These are phyloP conservation scores for Bombus breviceps DNA, from an alignment of 1,140 invertebrate species.

Conservation along the genomic window DNA sequence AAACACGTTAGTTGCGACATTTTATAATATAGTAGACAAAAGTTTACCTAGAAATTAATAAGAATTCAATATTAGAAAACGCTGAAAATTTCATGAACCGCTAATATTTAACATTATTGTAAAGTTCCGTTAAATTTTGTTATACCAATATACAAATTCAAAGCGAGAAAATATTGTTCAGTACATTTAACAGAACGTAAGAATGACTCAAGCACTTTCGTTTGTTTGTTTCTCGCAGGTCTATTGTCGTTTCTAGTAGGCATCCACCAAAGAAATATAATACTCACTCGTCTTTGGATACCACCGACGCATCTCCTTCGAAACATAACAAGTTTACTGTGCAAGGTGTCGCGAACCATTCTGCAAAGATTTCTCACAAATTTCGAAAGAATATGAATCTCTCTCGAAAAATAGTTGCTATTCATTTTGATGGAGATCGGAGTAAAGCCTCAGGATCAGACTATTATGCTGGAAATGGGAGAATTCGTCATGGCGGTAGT, in stretches of 20 bases:
- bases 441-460: slow-evolving; percentile 64
- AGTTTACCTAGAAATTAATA: background rate
- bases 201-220: background rate
- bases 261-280: slow-evolving; percentile 65
- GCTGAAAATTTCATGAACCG: background rate
- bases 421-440: slow-evolving; percentile 76
- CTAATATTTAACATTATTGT: background rate
- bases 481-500: slow-evolving; percentile 79
- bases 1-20: slow-evolving; percentile 12
- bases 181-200: background rate
- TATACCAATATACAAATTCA: background rate
- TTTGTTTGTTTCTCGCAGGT: slow-evolving; percentile 14
- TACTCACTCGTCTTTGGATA: slow-evolving; percentile 1
- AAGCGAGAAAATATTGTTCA: background rate
- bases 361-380: background rate
- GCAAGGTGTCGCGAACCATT: background rate
- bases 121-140: background rate
- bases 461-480: slow-evolving; percentile 81
- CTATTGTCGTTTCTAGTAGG: background rate
- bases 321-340: background rate
- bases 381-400: slow-evolving; percentile 59
- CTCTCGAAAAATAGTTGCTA: slow-evolving; percentile 69
- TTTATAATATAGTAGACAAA: background rate
- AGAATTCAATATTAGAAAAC: background rate
- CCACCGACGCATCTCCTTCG: background rate